A percentile compares a stretch with the other conserved stretches of the same genome.
These are phyloP conservation scores for Dynastes tityus DNA, from an alignment of 2,888 invertebrate genomes.

Conservation along the genomic window DNA sequence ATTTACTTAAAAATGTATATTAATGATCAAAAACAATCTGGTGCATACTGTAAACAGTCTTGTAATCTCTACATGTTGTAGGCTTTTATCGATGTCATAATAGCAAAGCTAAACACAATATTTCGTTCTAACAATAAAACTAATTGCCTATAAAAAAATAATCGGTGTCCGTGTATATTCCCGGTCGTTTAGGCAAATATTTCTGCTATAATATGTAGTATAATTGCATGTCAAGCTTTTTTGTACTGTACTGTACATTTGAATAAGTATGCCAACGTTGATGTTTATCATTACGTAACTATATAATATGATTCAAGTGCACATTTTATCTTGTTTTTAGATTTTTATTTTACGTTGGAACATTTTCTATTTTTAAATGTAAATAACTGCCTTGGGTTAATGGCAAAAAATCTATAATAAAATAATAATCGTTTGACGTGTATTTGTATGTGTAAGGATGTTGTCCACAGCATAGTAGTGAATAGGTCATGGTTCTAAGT, in stretches of 20 bases:
- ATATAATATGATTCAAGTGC: slow-evolving; percentile 24
- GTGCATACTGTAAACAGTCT: too few species aligned
- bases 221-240: neutral
- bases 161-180: neutral
- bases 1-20: too few species aligned
- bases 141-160: neutral
- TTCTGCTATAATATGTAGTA: neutral
- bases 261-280: slow-evolving; percentile 21
- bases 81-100: too few species aligned
- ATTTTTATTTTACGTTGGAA: slow-evolving; percentile 7
- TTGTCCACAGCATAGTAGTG: neutral
- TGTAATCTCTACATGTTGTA: too few species aligned
- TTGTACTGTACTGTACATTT: slow-evolving; percentile 2
- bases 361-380: slow-evolving; percentile 14
- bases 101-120: neutral
- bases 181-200: too few species aligned
- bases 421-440: neutral
- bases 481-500: too few species aligned
- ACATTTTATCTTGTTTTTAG: slow-evolving; percentile 21
- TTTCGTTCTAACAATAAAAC: neutral
- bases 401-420: neutral
- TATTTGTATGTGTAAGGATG: neutral
- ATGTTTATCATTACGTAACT: slow-evolving; percentile 27
- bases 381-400: neutral
- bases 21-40: too few species aligned